phyloP scores from a whole-genome alignment of 2,113 vertebrate genomes.

The Boleophthalmus pectinirostris region DNA sequence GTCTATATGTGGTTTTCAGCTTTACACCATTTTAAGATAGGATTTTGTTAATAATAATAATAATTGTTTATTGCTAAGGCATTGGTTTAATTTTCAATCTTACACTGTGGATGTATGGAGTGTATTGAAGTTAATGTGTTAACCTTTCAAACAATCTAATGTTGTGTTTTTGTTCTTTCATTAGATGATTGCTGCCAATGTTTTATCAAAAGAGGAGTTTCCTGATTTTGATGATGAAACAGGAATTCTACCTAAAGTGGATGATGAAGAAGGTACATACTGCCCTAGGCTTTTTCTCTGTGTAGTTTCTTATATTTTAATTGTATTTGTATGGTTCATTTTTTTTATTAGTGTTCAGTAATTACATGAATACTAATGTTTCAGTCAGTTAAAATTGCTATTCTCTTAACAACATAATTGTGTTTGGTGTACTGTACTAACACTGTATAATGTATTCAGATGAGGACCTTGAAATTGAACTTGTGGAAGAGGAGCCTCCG shows the following conservation, averaged over 20 bases:
- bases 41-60: no score
- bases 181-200: constrained; percentile 98
- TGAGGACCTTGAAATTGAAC: constrained; percentile 96
- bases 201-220: constrained; percentile 97
- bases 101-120: neutral
- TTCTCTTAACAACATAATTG: neutral
- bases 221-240: constrained; percentile 99
- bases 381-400: neutral
- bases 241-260: constrained; percentile 96
- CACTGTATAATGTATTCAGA: constrained; percentile 70
- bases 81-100: no score
- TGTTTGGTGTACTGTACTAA: neutral
- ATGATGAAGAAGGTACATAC: constrained; percentile 94
- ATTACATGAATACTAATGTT: neutral
- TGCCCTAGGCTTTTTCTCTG: neutral
- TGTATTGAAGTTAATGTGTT: neutral
- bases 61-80: no score
- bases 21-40: no score
- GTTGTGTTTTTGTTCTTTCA: neutral
- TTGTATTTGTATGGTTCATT: neutral
- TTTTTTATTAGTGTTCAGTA: neutral
- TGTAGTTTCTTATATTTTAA: neutral
- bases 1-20: neutral
- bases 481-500: constrained; percentile 96
- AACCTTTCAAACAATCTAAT: neutral